Evolutionary conservation across 2,113 vertebrate species (phyloP).

Genomic region (Tragelaphus buxtoni): DNA sequence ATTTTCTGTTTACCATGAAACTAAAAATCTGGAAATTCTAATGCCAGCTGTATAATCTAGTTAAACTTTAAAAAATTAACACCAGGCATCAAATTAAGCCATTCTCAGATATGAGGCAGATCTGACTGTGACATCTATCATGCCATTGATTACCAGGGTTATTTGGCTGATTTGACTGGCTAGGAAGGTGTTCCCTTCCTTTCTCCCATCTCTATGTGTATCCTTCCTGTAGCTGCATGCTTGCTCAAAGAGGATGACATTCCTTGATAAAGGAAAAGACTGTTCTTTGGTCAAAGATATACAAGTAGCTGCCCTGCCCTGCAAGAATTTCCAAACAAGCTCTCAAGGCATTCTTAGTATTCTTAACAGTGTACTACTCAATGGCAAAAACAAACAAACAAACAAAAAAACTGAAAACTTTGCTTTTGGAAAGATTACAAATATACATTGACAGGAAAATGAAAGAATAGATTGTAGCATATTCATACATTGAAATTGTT

Average conservation of each 20-base stretch:
- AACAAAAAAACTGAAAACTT: neutral
- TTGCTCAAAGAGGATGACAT: neutral
- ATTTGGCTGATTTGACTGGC: neutral
- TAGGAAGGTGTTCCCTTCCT: neutral
- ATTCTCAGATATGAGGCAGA: neutral
- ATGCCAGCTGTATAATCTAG: neutral
- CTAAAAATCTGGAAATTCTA: neutral
- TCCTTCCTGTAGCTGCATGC: neutral
- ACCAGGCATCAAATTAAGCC: neutral
- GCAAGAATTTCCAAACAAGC: neutral
- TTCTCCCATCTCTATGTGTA: neutral
- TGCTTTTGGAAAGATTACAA: neutral
- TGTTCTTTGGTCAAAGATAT: neutral
- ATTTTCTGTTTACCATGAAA: neutral
- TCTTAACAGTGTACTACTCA: neutral
- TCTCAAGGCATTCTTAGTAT: neutral
- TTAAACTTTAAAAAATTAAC: neutral
- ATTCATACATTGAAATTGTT: neutral
- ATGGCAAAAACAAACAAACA: neutral
- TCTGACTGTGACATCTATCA: rapidly evolving
- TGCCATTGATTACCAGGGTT: neutral
- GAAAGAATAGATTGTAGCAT: neutral
- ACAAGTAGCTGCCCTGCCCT: neutral
- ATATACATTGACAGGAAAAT: neutral
- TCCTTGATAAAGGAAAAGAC: neutral